Conservation (phyloP, 2,113 vertebrate species). For the western clawed frog (Xenopus tropicalis) region UCB_Xtro_10.0 CM004448.2:93057001-93057500, state of each 20-base stretch:
- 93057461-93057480: conserved; percentile 71
- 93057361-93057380: conserved; percentile 69
- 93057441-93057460: conserved; percentile 59
- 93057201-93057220: conserved; percentile 56
- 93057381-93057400: conserved; percentile 61
- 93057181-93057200: not conserved
- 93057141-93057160: too few relatives aligned
- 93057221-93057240: conserved; percentile 63
- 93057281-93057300: conserved; percentile 64
- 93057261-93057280: conserved; percentile 64
- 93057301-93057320: conserved; percentile 56
- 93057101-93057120: too few relatives aligned
- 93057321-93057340: conserved; percentile 66
- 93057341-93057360: conserved; percentile 76
- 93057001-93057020: too few relatives aligned
- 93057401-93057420: conserved; percentile 14
- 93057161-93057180: too few relatives aligned
- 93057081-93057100: too few relatives aligned
- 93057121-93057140: too few relatives aligned
- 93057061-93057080: too few relatives aligned
- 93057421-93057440: conserved; percentile 48
- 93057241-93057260: conserved; percentile 70
- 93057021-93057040: too few relatives aligned
- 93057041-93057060: too few relatives aligned
- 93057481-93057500: conserved; percentile 57